These are phyloP conservation scores for Heliconius charithonia DNA, from an alignment of 2,888 invertebrate species.

Conservation along the genomic window DNA sequence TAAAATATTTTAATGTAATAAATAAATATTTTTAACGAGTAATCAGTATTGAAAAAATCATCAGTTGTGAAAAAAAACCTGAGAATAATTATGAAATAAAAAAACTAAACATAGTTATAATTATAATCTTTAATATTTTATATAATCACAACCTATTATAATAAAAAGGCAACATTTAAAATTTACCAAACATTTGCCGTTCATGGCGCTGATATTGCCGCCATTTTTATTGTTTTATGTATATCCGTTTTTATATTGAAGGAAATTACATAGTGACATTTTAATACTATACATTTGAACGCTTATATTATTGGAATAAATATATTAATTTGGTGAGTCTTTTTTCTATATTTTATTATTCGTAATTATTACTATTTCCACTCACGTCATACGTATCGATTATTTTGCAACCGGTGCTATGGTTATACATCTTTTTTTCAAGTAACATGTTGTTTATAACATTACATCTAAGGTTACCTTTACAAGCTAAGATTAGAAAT, in stretches of 20 bases:
- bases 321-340: conserved; percentile 35
- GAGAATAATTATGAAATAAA: not conserved
- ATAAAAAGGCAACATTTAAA: conserved; percentile 39
- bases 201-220: conserved; percentile 60
- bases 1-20: too few relatives aligned
- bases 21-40: too few relatives aligned
- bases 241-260: conserved; percentile 49
- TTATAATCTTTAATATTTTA: not conserved
- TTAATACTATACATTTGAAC: conserved; percentile 26
- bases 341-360: conserved; percentile 34
- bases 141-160: not conserved
- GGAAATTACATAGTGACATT: conserved; percentile 35
- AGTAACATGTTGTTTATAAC: conserved; percentile 13
- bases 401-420: conserved; percentile 45
- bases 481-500: not conserved
- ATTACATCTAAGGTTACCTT: not conserved
- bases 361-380: conserved; percentile 27
- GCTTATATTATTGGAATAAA: conserved; percentile 17
- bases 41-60: too few relatives aligned
- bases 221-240: conserved; percentile 68
- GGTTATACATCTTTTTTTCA: not conserved
- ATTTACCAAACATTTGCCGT: conserved; percentile 35
- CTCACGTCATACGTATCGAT: conserved; percentile 60
- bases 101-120: not conserved
- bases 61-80: not conserved